Evolutionary conservation across 2,888 invertebrate species (phyloP), one percentile per base, ranked within the genome.

Genomic region (Desoria tigrina): DNA sequence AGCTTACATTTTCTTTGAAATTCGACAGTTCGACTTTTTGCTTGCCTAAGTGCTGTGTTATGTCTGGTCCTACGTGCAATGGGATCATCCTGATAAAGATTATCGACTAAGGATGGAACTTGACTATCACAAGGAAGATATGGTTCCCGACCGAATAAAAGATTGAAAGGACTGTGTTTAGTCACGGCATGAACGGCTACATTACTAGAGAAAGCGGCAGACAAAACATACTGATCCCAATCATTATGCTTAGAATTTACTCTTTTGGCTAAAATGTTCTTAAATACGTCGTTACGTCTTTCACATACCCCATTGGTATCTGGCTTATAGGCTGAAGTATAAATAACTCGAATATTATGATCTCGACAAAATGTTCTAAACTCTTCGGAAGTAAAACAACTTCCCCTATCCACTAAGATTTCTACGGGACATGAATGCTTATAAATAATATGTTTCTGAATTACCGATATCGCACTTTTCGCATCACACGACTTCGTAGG

Each of bases 211-310:
- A 74, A 74, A 6, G 66, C 54, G 2, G 74, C 65, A 24, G 67
- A 64, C 3, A 65, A 68, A 11, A 78, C 53, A 45, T 64, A 66
- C 7, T 65, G 7, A 64, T 78, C 78, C 78, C 78, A 78, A 32
- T 75, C 63, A 2, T 18, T 42, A 27, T 76, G 77, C 26, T 71
- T 32, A 11, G 2, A 11, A 24, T 74, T 50, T 21, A 73, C 67
- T 59, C 72, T 77, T 58, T 73, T 65, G 14, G 61, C 54, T 2
- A 78, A 14, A 63, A 75, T 68, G 14, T 54, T 57, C 6, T 42
- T 50, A 16, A 77, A 50, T 2, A 76, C 77, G 18, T 71, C 39
- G 59, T 77, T 76, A 27, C 69, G 72, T 18, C 77, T 27, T 59
- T 78, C 78, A 0, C 72, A 71, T 18, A 63, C 26, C 1, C 77